These are phyloP conservation scores for Platyrinchus mystaceus DNA, from an alignment of 2,797 vertebrate genomes.

Conservation along the genomic window DNA sequence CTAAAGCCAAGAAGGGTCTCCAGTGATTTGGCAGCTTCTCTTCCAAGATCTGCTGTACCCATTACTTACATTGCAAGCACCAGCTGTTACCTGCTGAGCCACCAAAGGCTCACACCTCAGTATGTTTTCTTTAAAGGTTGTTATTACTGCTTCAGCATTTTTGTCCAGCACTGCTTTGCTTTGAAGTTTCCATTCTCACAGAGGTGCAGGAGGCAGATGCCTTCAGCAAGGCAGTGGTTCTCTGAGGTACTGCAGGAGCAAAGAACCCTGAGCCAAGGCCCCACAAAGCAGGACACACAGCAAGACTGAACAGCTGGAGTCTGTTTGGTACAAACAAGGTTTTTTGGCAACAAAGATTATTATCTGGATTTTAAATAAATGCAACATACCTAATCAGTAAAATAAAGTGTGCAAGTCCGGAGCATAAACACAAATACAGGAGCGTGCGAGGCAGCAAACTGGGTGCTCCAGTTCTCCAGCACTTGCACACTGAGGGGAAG, in stretches of 20 bases:
- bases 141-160: accelerated
- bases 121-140: not conserved
- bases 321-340: not conserved
- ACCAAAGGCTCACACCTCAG: not conserved
- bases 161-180: not conserved
- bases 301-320: not conserved
- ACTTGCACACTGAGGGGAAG: not conserved
- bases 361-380: not conserved
- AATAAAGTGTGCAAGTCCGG: not conserved
- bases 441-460: accelerated
- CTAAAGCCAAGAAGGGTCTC: not conserved
- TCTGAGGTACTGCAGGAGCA: not conserved
- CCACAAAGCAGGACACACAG: not conserved
- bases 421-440: not conserved
- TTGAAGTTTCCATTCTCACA: not conserved
- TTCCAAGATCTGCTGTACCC: accelerated
- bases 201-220: too few relatives aligned
- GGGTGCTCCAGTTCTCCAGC: not conserved
- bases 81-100: not conserved
- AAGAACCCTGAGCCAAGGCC: accelerated
- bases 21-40: not conserved
- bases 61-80: accelerated
- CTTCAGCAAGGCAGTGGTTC: not conserved
- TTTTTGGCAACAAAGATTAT: not conserved
- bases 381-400: not conserved